Evolutionary conservation across 1,140 invertebrate species (phyloP).

Genomic region (Pseudoatta argentina): DNA sequence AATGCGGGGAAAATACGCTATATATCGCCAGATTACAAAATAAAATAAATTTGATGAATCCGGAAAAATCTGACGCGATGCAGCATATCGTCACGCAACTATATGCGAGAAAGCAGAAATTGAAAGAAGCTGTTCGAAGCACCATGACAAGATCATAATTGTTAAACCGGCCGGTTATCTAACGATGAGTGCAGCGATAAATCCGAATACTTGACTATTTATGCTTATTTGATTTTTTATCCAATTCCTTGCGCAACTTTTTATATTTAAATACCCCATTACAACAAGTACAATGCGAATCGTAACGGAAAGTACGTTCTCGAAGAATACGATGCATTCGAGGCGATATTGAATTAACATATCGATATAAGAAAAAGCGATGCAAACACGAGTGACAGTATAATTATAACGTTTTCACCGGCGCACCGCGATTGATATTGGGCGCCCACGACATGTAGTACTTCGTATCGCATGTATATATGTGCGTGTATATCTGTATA

Average conservation of each 20-base stretch:
- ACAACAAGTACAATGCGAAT: not conserved
- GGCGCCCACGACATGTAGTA: not conserved
- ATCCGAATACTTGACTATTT: not conserved
- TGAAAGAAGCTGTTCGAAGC: slow-evolving; percentile 7
- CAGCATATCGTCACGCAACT: not conserved
- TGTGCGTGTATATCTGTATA: not conserved
- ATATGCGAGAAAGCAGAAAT: slow-evolving; percentile 43
- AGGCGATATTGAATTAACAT: slow-evolving; percentile 18
- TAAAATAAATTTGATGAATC: not conserved
- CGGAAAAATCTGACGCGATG: not conserved
- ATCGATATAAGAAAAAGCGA: slow-evolving; percentile 4
- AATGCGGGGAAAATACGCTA: not conserved
- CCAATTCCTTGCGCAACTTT: not conserved
- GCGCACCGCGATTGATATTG: slow-evolving; percentile 32
- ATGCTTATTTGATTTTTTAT: slow-evolving; percentile 1
- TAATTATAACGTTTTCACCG: slow-evolving; percentile 47
- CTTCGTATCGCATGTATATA: not conserved
- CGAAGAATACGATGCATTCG: not conserved
- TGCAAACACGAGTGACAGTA: slow-evolving; percentile 1
- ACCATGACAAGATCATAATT: slow-evolving; percentile 46
- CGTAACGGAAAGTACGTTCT: not conserved
- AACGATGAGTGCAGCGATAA: not conserved
- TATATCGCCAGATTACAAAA: not conserved
- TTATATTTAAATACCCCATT: not conserved
- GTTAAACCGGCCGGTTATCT: slow-evolving; percentile 33